Percentiles rank a stretch among this genome's conserved stretches.
Evolutionary conservation across 2,888 invertebrate genomes (phyloP).

Genomic region (Drosophila anceps): DNA sequence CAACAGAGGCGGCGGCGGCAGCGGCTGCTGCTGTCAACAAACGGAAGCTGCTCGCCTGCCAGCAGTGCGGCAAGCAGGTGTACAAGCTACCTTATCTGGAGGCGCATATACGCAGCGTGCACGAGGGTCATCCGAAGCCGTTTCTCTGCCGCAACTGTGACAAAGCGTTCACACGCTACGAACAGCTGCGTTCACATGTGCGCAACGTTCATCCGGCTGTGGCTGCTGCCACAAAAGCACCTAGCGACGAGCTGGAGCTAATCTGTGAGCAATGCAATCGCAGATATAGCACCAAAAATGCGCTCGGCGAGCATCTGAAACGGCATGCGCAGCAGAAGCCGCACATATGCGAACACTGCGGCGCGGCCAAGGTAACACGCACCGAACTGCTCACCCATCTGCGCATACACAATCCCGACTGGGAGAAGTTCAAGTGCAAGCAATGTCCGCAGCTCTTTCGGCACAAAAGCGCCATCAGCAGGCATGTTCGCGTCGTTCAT

Average conservation of each 20-base stretch:
- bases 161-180: slow-evolving; percentile 77
- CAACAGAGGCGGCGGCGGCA: background rate
- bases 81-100: slow-evolving; percentile 80
- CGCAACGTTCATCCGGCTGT: slow-evolving; percentile 62
- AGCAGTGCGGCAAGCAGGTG: slow-evolving; percentile 76
- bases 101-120: slow-evolving; percentile 80
- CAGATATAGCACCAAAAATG: slow-evolving; percentile 81
- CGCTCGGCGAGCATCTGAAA: slow-evolving; percentile 81
- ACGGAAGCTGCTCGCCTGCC: slow-evolving; percentile 60
- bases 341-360: slow-evolving; percentile 81
- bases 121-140: slow-evolving; percentile 79
- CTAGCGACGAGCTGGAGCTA: slow-evolving; percentile 46
- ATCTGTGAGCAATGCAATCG: slow-evolving; percentile 77
- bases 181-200: slow-evolving; percentile 74
- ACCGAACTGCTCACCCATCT: slow-evolving; percentile 81
- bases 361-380: slow-evolving; percentile 82
- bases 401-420: slow-evolving; percentile 80
- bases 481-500: slow-evolving; percentile 81
- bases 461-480: slow-evolving; percentile 79
- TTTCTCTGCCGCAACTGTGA: slow-evolving; percentile 78
- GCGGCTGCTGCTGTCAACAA: slow-evolving; percentile 35
- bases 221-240: slow-evolving; percentile 5
- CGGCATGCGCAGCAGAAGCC: slow-evolving; percentile 81
- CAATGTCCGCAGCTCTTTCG: slow-evolving; percentile 82
- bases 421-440: slow-evolving; percentile 81